Percentiles rank a stretch among this genome's conserved stretches.
phyloP scores from a whole-genome alignment of 1,140 invertebrate species.

The Asobara japonica region DNA sequence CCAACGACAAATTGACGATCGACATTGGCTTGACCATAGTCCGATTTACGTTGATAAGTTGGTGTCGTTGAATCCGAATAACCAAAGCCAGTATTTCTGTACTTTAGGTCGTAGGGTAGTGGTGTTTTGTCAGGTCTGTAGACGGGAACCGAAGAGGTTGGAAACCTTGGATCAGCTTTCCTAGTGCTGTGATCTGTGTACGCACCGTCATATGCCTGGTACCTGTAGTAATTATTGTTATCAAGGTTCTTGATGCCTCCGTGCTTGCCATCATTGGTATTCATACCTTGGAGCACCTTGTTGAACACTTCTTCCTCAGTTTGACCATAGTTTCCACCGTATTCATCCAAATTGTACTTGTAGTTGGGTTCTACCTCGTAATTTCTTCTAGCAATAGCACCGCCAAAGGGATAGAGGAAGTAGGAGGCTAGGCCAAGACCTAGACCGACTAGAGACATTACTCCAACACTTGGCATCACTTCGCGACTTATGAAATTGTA shows the following conservation, averaged over 20 bases:
- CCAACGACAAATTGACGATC: conserved; percentile 63
- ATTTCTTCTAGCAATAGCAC: conserved; percentile 71
- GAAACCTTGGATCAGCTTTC: conserved; percentile 43
- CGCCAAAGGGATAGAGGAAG: conserved; percentile 78
- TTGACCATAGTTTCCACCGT: conserved; percentile 72
- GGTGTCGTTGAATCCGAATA: conserved; percentile 52
- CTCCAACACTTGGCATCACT: conserved; percentile 81
- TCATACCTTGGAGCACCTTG: conserved; percentile 80
- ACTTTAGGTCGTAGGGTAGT: conserved; percentile 44
- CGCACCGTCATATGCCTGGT: conserved; percentile 46
- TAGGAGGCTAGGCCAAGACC: conserved; percentile 79
- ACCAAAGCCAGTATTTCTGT: conserved; percentile 59
- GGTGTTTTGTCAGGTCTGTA: conserved; percentile 51
- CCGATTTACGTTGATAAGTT: conserved; percentile 47
- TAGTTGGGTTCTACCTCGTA: conserved; percentile 72
- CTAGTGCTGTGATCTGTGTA: conserved; percentile 43
- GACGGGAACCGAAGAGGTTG: conserved; percentile 35
- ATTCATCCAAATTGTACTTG: conserved; percentile 73
- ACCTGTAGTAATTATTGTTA: conserved; percentile 53
- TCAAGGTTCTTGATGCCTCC: conserved; percentile 44
- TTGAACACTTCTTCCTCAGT: conserved; percentile 79
- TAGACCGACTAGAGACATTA: conserved; percentile 76
- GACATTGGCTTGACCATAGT: conserved; percentile 38
- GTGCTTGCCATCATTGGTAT: conserved; percentile 53
- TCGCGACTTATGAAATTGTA: conserved; percentile 82